phyloP scores from a whole-genome alignment of 2,797 vertebrate genomes.

The Carcharodon carcharias region DNA sequence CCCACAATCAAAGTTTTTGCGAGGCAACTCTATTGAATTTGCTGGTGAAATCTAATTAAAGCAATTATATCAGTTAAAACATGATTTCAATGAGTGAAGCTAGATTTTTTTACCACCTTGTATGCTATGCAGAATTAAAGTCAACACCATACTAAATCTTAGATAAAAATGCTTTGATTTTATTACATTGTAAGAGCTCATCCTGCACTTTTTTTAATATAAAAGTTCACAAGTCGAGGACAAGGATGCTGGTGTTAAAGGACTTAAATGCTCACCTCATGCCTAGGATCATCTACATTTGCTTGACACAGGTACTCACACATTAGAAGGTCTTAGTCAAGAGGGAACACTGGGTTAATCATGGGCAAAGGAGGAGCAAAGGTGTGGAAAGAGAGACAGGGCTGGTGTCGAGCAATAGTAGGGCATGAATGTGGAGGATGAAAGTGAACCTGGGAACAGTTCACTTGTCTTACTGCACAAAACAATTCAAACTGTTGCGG shows the following conservation, averaged over 20 bases:
- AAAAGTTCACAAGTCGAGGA: background rate
- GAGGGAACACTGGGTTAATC: background rate
- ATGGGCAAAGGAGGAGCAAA: background rate
- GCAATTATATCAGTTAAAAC: background rate
- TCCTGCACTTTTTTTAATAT: background rate
- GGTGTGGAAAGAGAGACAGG: background rate
- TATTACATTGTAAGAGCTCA: background rate
- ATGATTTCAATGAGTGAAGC: background rate
- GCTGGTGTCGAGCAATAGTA: background rate
- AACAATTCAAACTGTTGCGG: background rate
- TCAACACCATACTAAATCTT: background rate
- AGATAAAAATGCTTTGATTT: background rate
- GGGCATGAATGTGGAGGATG: background rate
- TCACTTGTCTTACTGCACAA: background rate
- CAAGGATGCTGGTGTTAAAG: background rate
- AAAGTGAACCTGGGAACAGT: background rate
- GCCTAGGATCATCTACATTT: background rate
- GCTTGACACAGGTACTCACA: background rate
- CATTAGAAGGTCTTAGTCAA: background rate
- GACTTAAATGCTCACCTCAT: background rate
- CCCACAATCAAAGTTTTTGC: background rate
- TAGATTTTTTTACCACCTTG: background rate
- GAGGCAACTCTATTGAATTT: background rate
- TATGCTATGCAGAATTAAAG: background rate
- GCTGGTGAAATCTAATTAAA: background rate